Evolutionary conservation across 2,888 invertebrate species (phyloP).

Genomic region (Leptinotarsa rubiginosa): DNA sequence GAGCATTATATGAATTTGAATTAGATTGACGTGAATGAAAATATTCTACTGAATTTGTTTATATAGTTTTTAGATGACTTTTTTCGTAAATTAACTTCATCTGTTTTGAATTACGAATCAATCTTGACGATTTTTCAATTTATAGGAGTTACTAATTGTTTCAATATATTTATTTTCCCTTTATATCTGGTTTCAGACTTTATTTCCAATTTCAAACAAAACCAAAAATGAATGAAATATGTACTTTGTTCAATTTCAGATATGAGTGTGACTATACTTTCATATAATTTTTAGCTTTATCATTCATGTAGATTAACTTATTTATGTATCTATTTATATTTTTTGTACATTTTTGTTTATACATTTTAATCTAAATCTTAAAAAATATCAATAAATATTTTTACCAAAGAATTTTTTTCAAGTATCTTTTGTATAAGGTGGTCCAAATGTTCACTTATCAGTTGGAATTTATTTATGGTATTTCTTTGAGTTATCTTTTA

Average conservation of each 20-base stretch:
- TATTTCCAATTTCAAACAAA: too few relatives aligned
- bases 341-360: slow-evolving; percentile 44
- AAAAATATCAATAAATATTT: slow-evolving; percentile 42
- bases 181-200: too few relatives aligned
- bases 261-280: slow-evolving; percentile 3
- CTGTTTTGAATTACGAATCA: too few relatives aligned
- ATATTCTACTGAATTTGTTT: too few relatives aligned
- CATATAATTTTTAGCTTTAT: slow-evolving; percentile 4
- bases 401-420: slow-evolving; percentile 48
- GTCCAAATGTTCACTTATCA: slow-evolving; percentile 21
- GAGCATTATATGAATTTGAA: too few relatives aligned
- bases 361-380: slow-evolving; percentile 31
- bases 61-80: too few relatives aligned
- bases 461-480: neutral
- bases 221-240: neutral
- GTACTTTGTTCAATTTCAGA: neutral
- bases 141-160: too few relatives aligned
- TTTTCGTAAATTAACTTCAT: too few relatives aligned
- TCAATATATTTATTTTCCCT: too few relatives aligned
- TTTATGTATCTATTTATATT: slow-evolving; percentile 46
- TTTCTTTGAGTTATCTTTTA: slow-evolving; percentile 17
- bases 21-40: too few relatives aligned
- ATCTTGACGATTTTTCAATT: too few relatives aligned
- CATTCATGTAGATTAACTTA: slow-evolving; percentile 24
- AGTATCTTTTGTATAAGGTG: slow-evolving; percentile 31